phyloP scores from a whole-genome alignment of 2,888 invertebrate genomes.

The Liodrosophila aerea region DNA sequence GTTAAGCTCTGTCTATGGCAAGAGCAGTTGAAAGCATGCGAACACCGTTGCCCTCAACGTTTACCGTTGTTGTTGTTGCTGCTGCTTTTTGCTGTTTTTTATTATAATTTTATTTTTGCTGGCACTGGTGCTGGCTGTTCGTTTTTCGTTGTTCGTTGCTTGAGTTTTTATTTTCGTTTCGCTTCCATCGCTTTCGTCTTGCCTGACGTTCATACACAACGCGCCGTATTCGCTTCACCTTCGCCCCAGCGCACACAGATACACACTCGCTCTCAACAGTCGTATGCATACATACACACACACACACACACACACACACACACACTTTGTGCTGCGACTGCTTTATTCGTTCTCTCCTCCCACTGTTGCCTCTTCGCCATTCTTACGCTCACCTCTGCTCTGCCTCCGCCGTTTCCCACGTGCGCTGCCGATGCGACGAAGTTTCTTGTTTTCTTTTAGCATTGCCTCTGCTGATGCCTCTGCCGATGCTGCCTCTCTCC shows the following conservation, averaged over 20 bases:
- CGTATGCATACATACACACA: conserved; percentile 6
- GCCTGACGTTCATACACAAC: conserved; percentile 62
- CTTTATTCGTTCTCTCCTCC: conserved; percentile 34
- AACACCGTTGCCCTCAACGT: conserved; percentile 31
- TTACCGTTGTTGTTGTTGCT: conserved; percentile 46
- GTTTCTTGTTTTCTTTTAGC: conserved; percentile 66
- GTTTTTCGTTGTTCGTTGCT: conserved; percentile 49
- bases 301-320: conserved; percentile 48
- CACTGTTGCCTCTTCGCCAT: conserved; percentile 8
- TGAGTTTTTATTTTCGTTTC: conserved; percentile 42
- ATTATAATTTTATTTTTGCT: conserved; percentile 67
- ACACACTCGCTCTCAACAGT: conserved; percentile 19
- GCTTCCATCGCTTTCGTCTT: conserved; percentile 51
- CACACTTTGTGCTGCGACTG: conserved; percentile 67
- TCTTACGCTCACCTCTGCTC: conserved; percentile 10
- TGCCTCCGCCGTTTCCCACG: conserved; percentile 28
- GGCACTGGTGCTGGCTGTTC: conserved; percentile 54
- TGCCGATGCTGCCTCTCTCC: conserved; percentile 32
- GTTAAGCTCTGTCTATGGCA: conserved; percentile 25
- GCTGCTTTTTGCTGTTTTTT: conserved; percentile 43
- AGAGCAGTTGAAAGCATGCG: conserved; percentile 40
- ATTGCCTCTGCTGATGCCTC: conserved; percentile 27
- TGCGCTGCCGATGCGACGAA: conserved; percentile 46
- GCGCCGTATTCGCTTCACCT: conserved; percentile 77
- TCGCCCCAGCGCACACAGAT: conserved; percentile 68